Evolutionary conservation across 2,888 invertebrate genomes (phyloP), one percentile per base, ranked within the genome.

Genomic region (Thymelicus acteon): DNA sequence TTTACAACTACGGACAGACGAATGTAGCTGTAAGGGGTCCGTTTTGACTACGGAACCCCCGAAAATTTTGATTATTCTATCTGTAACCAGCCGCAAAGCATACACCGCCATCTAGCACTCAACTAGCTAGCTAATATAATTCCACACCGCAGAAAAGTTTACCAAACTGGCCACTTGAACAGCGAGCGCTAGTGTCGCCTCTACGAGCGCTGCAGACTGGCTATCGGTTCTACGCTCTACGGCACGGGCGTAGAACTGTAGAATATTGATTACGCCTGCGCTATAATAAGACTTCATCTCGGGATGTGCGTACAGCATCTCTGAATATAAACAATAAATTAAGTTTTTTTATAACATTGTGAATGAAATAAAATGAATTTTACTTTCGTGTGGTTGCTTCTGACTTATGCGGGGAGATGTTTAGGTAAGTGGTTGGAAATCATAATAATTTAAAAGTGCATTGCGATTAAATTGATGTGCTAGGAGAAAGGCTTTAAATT

Each of bases 251-350:
- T 75, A 74, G 65, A 72, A 72, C 73, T 75, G 76, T 76, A 78
- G 75, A 71, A 74, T 92, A 92, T 92, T 83, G 93, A 92, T 92
- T 85, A 85, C 91, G 89, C 90, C 76, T 86, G 92, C 92, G 92
- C 82, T 19, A 52, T 78, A 70, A 71, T 74, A 69, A 71, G 72
- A 73, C 75, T 75, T 78, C 72, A 75, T 77, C 76, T 74, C 65
- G 68, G 39, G 44, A 62, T 7, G 63, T 70, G 40, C 69, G 75
- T 69, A 63, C 77, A 79, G 78, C 81, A 80, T 81, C 81, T 75
- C 72, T 49, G 72, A 72, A 72, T 72, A 65, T 81, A 72, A 81
- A 82, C 76, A 73, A 64, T 60, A 70, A 72, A 76, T 40, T 54
- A 48, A 73, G 54, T 54, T 24, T 54, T 54, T 4, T 44, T 44